These are phyloP conservation scores for Rutpela maculata DNA, from an alignment of 2,888 invertebrate species.

Conservation along the genomic window DNA sequence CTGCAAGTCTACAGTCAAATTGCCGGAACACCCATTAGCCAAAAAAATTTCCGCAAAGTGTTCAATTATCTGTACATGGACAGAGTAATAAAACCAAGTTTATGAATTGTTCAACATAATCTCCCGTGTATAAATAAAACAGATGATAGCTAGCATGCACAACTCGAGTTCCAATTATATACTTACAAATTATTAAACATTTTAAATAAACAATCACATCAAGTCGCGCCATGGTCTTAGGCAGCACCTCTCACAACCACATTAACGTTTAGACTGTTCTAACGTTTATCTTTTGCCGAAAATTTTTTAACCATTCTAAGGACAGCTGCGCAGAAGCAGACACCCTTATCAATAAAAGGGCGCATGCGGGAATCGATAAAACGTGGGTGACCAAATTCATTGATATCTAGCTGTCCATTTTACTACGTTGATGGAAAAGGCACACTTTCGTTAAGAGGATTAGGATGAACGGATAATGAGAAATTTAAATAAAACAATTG, in stretches of 20 bases:
- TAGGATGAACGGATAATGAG: background rate
- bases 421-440: conserved; percentile 29
- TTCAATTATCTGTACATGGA: background rate
- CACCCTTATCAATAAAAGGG: conserved; percentile 64
- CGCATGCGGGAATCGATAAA: conserved; percentile 61
- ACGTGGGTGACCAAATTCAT: conserved; percentile 64
- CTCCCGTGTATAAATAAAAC: background rate
- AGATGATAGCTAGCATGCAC: conserved; percentile 18
- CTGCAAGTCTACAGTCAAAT: too few relatives aligned
- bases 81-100: background rate
- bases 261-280: conserved; percentile 61
- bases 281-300: conserved; percentile 45
- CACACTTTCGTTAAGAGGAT: conserved; percentile 17
- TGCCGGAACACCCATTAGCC: background rate
- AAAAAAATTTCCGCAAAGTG: background rate
- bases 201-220: conserved; percentile 54
- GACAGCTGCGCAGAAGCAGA: conserved; percentile 59
- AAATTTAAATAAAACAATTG: background rate
- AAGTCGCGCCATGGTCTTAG: conserved; percentile 60
- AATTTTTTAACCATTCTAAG: conserved; percentile 55
- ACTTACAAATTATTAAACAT: conserved; percentile 59
- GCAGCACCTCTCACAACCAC: conserved; percentile 55
- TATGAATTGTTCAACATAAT: background rate
- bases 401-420: conserved; percentile 48
- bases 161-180: conserved; percentile 12